Percentiles rank a stretch among this genome's conserved stretches.
Evolutionary conservation across 2,797 vertebrate genomes (phyloP).

Genomic region (Euthynnus affinis): DNA sequence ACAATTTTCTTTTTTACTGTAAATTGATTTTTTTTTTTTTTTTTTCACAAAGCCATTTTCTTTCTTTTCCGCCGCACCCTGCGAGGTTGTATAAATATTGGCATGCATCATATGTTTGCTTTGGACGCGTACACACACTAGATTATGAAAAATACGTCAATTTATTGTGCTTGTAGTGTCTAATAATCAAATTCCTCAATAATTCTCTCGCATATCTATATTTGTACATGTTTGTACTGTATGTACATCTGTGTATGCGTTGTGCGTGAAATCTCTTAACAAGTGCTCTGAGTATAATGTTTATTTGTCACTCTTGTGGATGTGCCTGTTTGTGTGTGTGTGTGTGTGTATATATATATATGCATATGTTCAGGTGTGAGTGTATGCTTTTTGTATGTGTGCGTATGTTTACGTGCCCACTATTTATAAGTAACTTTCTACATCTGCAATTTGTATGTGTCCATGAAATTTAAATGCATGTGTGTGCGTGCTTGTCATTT

Average conservation of each 20-base stretch:
- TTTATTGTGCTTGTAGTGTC: constrained; percentile 25
- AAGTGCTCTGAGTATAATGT: constrained; percentile 39
- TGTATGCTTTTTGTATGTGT: neutral
- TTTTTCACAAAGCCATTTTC: constrained; percentile 4
- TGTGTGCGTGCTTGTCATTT: constrained; percentile 13
- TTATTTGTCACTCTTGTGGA: constrained; percentile 35
- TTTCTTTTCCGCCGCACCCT: constrained; percentile 7
- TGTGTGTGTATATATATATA: no score
- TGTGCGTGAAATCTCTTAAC: constrained; percentile 34
- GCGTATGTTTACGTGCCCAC: constrained; percentile 17
- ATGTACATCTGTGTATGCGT: constrained; percentile 37
- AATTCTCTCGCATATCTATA: constrained; percentile 47
- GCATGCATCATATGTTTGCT: constrained; percentile 36
- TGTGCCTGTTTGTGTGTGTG: constrained; percentile 33
- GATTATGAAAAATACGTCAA: constrained; percentile 53
- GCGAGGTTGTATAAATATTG: constrained; percentile 38
- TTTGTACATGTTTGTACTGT: constrained; percentile 34
- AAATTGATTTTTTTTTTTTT: neutral
- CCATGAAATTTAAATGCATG: constrained; percentile 11
- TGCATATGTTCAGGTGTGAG: constrained; percentile 11
- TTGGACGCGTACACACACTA: constrained; percentile 34
- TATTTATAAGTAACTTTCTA: neutral
- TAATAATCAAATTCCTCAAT: constrained; percentile 35
- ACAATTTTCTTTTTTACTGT: constrained; percentile 2
- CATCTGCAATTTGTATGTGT: constrained; percentile 13